Percentiles rank a stretch among this genome's conserved stretches.
phyloP scores from a whole-genome alignment of 2,113 vertebrate genomes.

The Natator depressus region DNA sequence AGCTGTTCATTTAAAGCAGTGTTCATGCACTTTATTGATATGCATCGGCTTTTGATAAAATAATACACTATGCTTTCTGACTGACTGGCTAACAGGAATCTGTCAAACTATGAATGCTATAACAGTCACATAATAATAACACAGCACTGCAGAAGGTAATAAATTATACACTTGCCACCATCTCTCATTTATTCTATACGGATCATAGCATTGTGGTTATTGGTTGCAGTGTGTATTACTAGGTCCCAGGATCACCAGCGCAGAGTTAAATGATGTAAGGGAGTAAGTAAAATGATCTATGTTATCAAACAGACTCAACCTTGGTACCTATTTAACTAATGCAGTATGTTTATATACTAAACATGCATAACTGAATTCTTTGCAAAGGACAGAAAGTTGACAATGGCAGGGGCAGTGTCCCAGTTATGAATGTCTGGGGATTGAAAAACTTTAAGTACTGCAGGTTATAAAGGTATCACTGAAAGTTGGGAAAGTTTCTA shows the following conservation, averaged over 20 bases:
- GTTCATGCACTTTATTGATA: slow-evolving; percentile 28
- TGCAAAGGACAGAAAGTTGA: slow-evolving; percentile 56
- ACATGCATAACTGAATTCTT: slow-evolving; percentile 56
- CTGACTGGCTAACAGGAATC: slow-evolving; percentile 69
- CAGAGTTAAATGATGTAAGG: slow-evolving; percentile 64
- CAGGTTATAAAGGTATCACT: neutral
- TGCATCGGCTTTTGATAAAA: slow-evolving; percentile 54
- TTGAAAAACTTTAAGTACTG: slow-evolving; percentile 22
- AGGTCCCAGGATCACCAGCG: slow-evolving; percentile 64
- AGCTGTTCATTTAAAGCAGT: slow-evolving; percentile 20
- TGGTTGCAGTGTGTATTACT: slow-evolving; percentile 57
- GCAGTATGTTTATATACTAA: slow-evolving; percentile 58
- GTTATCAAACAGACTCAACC: slow-evolving; percentile 54
- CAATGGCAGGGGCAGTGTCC: neutral
- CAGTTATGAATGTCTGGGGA: slow-evolving; percentile 43
- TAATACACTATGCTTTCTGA: slow-evolving; percentile 48
- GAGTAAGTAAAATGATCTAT: slow-evolving; percentile 65
- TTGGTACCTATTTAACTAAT: slow-evolving; percentile 58
- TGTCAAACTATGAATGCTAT: slow-evolving; percentile 69
- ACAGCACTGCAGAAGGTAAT: slow-evolving; percentile 60
- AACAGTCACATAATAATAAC: slow-evolving; percentile 74
- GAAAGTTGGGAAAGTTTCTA: neutral
- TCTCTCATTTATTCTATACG: slow-evolving; percentile 48
- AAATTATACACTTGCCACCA: slow-evolving; percentile 56
- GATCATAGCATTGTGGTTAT: slow-evolving; percentile 62